Conservation (phyloP, 2,113 vertebrate species). For the Carettochelys insculpta region DNA sequence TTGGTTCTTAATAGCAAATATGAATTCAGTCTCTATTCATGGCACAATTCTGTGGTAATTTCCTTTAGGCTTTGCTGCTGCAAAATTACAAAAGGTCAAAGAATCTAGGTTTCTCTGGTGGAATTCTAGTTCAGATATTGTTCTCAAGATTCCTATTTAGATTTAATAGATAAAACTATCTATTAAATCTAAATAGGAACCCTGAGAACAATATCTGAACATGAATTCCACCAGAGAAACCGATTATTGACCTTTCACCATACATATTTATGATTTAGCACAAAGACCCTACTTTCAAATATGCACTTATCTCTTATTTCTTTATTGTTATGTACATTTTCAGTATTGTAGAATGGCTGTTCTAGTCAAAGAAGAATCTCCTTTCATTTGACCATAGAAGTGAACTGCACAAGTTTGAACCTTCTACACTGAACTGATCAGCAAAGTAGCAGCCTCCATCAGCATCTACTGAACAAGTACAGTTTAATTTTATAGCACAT, state of each 20-base stretch:
- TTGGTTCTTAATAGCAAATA: not conserved
- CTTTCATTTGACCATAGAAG: not conserved
- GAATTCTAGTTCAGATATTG: not conserved
- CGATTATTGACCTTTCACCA: constrained; percentile 18
- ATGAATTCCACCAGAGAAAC: not conserved
- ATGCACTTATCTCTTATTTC: not conserved
- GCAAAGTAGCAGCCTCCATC: not conserved
- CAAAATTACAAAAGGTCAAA: not conserved
- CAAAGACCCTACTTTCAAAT: constrained; percentile 3
- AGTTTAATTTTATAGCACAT: constrained; percentile 28
- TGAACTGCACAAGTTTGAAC: not conserved
- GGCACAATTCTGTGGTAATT: not conserved
- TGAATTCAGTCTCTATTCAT: not conserved
- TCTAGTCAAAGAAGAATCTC: not conserved
- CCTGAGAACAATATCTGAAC: not conserved
- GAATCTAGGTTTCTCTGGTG: not conserved
- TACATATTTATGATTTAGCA: not conserved
- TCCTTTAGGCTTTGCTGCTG: not conserved
- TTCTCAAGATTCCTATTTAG: not conserved
- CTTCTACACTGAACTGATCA: not conserved
- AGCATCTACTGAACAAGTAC: constrained; percentile 10
- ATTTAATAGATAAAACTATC: not conserved
- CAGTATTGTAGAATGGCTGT: not conserved
- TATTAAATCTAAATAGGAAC: not conserved
- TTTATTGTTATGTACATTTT: not conserved